A percentile compares a stretch with the other conserved stretches of the same genome.
These are phyloP conservation scores for Hyperopisus bebe DNA, from an alignment of 2,113 vertebrate species.

Conservation along the genomic window DNA sequence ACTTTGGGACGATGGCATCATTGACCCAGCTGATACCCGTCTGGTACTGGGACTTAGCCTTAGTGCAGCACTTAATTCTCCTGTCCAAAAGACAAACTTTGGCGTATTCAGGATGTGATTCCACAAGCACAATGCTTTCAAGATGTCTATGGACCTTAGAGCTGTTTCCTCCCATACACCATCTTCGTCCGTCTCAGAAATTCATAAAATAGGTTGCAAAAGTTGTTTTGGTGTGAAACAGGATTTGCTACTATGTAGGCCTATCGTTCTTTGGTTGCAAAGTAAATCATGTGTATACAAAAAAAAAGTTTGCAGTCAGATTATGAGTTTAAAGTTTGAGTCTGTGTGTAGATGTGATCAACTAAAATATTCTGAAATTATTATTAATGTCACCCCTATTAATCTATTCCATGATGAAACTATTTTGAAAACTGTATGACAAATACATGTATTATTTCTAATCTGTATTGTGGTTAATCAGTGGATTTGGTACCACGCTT, in stretches of 20 bases:
- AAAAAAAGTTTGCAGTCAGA: neutral
- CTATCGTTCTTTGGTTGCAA: neutral
- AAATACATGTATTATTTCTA: neutral
- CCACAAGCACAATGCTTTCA: neutral
- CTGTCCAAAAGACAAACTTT: conserved; percentile 78
- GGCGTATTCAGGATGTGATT: conserved; percentile 89
- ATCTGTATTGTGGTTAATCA: neutral
- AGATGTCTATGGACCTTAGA: neutral
- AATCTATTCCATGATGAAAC: neutral
- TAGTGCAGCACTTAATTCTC: conserved; percentile 84
- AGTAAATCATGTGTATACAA: neutral
- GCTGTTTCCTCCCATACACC: neutral
- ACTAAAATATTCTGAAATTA: neutral
- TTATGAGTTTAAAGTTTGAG: neutral
- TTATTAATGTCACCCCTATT: neutral
- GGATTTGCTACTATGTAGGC: neutral
- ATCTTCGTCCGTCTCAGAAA: neutral
- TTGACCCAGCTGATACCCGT: conserved; percentile 90
- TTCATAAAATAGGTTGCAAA: neutral
- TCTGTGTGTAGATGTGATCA: neutral
- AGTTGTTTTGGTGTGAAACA: neutral
- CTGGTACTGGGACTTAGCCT: conserved; percentile 88
- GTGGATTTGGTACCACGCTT: neutral
- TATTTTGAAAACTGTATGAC: neutral
- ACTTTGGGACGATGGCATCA: conserved; percentile 96